These are phyloP conservation scores for Zosterops hypoxanthus DNA, from an alignment of 2,113 vertebrate species.

Conservation along the genomic window DNA sequence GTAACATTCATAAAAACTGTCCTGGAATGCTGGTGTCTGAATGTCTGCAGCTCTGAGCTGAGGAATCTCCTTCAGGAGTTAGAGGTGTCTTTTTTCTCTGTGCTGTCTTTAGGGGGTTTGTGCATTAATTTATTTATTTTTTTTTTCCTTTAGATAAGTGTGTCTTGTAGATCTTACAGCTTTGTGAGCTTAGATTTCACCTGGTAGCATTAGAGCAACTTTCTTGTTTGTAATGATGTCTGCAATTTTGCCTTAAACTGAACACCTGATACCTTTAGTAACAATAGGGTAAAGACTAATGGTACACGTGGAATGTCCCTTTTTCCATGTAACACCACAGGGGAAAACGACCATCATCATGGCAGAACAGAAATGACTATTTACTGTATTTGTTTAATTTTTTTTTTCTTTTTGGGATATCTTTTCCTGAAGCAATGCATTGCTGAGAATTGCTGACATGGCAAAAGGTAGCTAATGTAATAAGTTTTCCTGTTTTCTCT, in stretches of 20 bases:
- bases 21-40: not conserved
- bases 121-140: not conserved
- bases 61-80: not conserved
- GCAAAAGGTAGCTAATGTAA: not conserved
- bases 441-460: not conserved
- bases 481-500: not conserved
- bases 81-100: not conserved
- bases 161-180: not conserved
- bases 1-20: not conserved
- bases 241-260: not conserved
- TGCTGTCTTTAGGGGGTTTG: not conserved
- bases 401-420: not conserved
- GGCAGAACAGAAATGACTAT: not conserved
- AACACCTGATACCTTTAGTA: not conserved
- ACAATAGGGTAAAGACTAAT: not conserved
- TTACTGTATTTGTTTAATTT: not conserved
- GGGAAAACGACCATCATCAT: not conserved
- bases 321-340: not conserved
- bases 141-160: not conserved
- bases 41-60: not conserved
- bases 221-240: not conserved
- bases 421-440: not conserved
- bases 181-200: not conserved
- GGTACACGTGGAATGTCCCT: not conserved
- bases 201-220: not conserved